These are phyloP conservation scores for Virgularia gustaviana DNA, from an alignment of 92 coral and sea anemone species.

Conservation along the genomic window DNA sequence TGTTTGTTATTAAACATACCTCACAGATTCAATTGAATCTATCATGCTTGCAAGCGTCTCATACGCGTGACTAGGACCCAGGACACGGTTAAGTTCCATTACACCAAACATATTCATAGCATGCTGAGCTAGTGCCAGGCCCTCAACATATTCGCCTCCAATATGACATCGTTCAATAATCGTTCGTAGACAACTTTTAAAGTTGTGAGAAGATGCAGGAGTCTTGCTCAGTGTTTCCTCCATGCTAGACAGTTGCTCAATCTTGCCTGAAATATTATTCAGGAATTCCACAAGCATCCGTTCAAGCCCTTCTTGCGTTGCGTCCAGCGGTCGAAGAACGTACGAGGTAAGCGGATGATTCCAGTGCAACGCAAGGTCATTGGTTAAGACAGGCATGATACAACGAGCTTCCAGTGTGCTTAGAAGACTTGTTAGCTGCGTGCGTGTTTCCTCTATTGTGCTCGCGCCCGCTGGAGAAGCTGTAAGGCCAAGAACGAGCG, in stretches of 20 bases:
- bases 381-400: slow-evolving; percentile 64
- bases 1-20: slow-evolving; percentile 5
- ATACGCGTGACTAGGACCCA: slow-evolving; percentile 55
- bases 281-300: neutral
- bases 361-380: slow-evolving; percentile 66
- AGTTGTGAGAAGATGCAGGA: slow-evolving; percentile 52
- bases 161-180: slow-evolving; percentile 70
- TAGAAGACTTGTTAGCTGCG: slow-evolving; percentile 55
- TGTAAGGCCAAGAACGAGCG: slow-evolving; percentile 79
- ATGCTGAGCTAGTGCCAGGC: slow-evolving; percentile 75
- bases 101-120: slow-evolving; percentile 86
- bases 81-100: slow-evolving; percentile 72
- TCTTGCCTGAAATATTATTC: slow-evolving; percentile 7
- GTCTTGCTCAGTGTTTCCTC: slow-evolving; percentile 5
- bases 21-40: slow-evolving; percentile 18
- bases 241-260: slow-evolving; percentile 46
- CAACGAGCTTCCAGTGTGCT: slow-evolving; percentile 67
- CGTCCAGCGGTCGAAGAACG: slow-evolving; percentile 18
- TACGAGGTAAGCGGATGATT: slow-evolving; percentile 68
- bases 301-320: slow-evolving; percentile 12
- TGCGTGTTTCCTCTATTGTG: slow-evolving; percentile 53
- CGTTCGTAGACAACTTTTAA: slow-evolving; percentile 75
- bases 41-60: slow-evolving; percentile 6
- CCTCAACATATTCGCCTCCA: slow-evolving; percentile 56
- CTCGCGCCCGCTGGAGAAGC: slow-evolving; percentile 89